Base-by-base conservation (phyloP, 2,888 invertebrate species). In the Eumacrocentrus americanus region DNA sequence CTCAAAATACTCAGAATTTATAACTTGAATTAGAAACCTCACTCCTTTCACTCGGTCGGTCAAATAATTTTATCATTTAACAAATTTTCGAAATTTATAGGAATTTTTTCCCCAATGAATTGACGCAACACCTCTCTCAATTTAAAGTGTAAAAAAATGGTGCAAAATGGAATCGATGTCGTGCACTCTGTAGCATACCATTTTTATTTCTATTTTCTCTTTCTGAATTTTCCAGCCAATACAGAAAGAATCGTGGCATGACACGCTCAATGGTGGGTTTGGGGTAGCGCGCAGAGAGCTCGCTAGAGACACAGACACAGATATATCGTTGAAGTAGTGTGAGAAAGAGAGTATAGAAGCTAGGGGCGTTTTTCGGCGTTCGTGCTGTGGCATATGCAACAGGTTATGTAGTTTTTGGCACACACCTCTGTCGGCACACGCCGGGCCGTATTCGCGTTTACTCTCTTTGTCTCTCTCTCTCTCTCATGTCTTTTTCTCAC, bases 321-420 rank as follows among this genome's bases (percentile, higher is more conserved):
- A 18, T 11, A 56, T 44, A 34, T 38, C 34, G 7, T 16, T 35
- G 9, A 20, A 25, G 23, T 44, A 48, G 66, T 65, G 67, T 65
- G 63, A 61, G 70, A 70, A 61, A 71, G 70, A 69, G 71, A 70
- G 69, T 3, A 7, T 70, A 64, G 68, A 66, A 67, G 76, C 77
- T 73, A 68, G 74, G 72, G 77, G 77, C 75, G 77, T 76, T 79
- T 78, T 78, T 77, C 76, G 76, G 73, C 69, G 70, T 73, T 75
- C 78, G 75, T 68, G 70, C 73, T 70, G 76, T 67, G 73, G 67
- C 63, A 60, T 60, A 61, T 63, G 62, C 65, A 62, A 64, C 58
- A 67, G 65, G 63, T 62, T 60, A 60, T 42, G 20, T 51, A 60
- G 60, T 57, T 52, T 60, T 54, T 60, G 60, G 60, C 56, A 60